Evolutionary conservation across 2,113 vertebrate species (phyloP), one percentile per base, ranked within the genome.

Genomic region (Bambusicola thoracicus): DNA sequence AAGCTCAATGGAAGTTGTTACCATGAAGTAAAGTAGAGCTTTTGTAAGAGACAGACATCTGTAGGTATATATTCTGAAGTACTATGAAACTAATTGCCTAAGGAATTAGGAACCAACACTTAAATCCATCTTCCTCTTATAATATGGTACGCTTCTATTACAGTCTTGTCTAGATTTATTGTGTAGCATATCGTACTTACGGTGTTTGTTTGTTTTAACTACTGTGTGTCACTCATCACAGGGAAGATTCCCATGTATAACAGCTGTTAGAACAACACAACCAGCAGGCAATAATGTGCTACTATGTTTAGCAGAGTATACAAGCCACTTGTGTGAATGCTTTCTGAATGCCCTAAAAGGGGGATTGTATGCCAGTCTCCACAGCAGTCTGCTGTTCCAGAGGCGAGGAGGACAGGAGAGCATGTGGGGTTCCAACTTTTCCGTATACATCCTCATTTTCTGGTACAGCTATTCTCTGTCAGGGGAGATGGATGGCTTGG

Each of bases 281-380:
- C 7, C 7, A 81, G 58, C 87, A 73, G 30, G 30, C 8, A 72
- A 8, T 27, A 78, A 46, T 5, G 1, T 46, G 30, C 46, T n/a
- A 14, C 55, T 21, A 2, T 29, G 48, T 17, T 51, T 40, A 40
- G 13, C 27, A 3, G 2, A 25, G 40, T 36, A 51, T 3, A 10
- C 12, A 46, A 46, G 40, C 69, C 55, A 55, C 32, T 36, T 66
- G 44, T 4, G 2, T 18, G 53, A 34, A 13, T 38, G 46, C 12
- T 20, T 13, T 34, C 16, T 65, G 18, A 16, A 4, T 49, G 8
- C 38, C 61, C 51, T 24, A 3, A 44, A 44, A 66, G 34, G 41
- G 38, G 49, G 38, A 12, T 2, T 0, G 1, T 27, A 3, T 14
- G 10, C 25, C 20, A 25, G 34, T 19, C 34, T 49, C 34, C 46